These are phyloP conservation scores for Sisor rabdophorus DNA, from an alignment of 2,113 vertebrate genomes.

Conservation along the genomic window DNA sequence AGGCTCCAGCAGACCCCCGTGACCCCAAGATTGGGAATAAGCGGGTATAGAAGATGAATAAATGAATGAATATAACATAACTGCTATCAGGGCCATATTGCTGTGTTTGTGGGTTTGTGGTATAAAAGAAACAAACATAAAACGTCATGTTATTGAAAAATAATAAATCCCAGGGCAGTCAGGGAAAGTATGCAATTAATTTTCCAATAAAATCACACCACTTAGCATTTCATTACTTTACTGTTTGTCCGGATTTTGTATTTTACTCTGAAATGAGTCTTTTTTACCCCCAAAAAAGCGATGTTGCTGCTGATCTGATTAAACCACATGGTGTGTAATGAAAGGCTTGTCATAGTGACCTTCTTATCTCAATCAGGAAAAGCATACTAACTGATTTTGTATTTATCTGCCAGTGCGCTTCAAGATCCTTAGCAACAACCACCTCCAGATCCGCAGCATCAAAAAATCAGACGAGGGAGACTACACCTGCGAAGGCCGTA, in stretches of 20 bases:
- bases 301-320: slow-evolving; percentile 11
- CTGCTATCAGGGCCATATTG: no score
- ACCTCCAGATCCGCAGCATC: slow-evolving; percentile 90
- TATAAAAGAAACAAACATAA: no score
- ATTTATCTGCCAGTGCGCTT: slow-evolving; percentile 75
- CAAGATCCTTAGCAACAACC: slow-evolving; percentile 81
- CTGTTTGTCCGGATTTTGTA: no score
- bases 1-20: no score
- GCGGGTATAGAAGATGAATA: no score
- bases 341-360: slow-evolving; percentile 30
- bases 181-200: background rate
- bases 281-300: background rate
- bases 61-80: no score
- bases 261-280: background rate
- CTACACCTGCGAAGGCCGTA: slow-evolving; percentile 91
- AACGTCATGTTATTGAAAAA: background rate
- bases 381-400: slow-evolving; percentile 29
- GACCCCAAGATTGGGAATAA: no score
- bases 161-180: background rate
- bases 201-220: background rate
- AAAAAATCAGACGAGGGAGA: slow-evolving; percentile 93
- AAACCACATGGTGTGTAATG: slow-evolving; percentile 36
- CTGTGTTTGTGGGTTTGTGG: no score
- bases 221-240: background rate
- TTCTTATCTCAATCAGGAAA: slow-evolving; percentile 34